Base-by-base conservation (phyloP, 2,888 invertebrate genomes). In the Phytoseiulus persimilis region DNA sequence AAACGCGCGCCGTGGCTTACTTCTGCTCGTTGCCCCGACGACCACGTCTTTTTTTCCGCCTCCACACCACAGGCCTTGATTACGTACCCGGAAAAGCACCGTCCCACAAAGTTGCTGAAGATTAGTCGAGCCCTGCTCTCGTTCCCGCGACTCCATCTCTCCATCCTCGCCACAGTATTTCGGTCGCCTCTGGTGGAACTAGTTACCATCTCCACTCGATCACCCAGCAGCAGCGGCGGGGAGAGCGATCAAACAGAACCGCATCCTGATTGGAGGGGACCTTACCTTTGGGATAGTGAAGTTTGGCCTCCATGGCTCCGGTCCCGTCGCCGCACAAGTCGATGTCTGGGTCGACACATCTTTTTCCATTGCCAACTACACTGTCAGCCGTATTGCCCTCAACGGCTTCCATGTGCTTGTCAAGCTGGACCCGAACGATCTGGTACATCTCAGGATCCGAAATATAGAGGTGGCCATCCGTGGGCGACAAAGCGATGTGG, bases 311-410 rank as follows among this genome's bases (percentile, higher is more conserved):
- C 90, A 96, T 94, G 0, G 98, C 98, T 89, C 96, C 93, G 0
- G 97, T 97, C 0, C 97, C 98, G 92, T 99, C 99, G 0, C 99
- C 99, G 93, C 99, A 99, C 92, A 97, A 96, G 0, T 97, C 96
- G 92, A 97, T 96, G 92, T 97, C 97, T 1, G 97, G 97, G 0
- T 97, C 97, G 2, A 97, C 93, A 92, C 98, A 98, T 91, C 98
- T 94, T 93, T 97, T 96, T 0, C 98, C 98, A 0, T 97, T 97
- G 0, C 98, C 98, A 0, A 98, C 98, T 11, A 97, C 95, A 0
- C 97, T 95, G 92, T 98, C 98, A 39, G 87, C 87, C 96, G 96
- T 98, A 93, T 98, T 98, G 92, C 95, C 95, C 92, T 97, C 97
- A 0, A 97, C 96, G 92, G 96, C 96, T 83, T 94, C 94, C 92